Conservation (phyloP, 2,797 vertebrate genomes). For the Peromyscus eremicus region DNA sequence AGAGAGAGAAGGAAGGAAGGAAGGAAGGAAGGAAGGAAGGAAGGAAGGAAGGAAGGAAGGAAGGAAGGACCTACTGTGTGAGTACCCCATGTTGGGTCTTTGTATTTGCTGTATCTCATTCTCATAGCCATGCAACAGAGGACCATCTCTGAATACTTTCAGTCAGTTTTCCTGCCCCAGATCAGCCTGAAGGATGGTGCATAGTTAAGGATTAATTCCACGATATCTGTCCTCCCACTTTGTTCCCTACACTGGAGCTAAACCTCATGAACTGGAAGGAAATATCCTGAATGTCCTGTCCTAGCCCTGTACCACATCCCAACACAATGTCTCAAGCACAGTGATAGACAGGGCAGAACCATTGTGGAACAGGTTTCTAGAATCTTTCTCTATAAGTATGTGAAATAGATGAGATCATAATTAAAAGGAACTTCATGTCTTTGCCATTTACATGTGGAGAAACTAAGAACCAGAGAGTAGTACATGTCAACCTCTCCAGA, state of each 20-base stretch:
- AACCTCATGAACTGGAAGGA: background rate
- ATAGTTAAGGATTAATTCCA: background rate
- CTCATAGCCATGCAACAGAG: too few species aligned
- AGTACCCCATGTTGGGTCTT: accelerated
- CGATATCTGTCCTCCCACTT: background rate
- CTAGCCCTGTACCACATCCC: accelerated
- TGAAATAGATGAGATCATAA: background rate
- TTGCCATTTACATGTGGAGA: background rate
- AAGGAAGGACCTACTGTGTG: too few species aligned
- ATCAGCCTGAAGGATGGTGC: too few species aligned
- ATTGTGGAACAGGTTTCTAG: accelerated
- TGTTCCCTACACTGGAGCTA: background rate
- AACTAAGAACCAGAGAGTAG: background rate
- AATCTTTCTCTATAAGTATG: background rate
- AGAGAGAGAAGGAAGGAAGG: too few species aligned
- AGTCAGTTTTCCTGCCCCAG: background rate
- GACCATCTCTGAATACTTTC: too few species aligned
- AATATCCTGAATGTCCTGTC: accelerated
- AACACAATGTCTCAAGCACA: accelerated
- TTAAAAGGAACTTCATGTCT: too few species aligned
- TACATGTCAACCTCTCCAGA: accelerated
- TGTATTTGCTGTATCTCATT: too few species aligned
- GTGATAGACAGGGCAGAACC: accelerated
- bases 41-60: too few species aligned
- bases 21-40: too few species aligned